phyloP scores from a whole-genome alignment of 2,113 vertebrate species.

The Oncorhynchus clarkii region DNA sequence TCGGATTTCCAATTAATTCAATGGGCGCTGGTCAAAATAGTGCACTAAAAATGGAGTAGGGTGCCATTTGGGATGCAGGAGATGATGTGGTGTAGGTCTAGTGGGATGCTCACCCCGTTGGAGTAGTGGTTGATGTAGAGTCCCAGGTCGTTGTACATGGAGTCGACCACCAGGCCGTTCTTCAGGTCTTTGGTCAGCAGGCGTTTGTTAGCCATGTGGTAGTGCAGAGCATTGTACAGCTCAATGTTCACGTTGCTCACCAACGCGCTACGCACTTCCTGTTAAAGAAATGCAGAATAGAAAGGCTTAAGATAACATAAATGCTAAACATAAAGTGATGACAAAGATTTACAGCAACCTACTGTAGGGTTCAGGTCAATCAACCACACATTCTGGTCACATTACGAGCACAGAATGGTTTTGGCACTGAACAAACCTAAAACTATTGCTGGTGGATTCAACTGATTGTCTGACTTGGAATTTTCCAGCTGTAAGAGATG shows the following conservation, averaged over 20 bases:
- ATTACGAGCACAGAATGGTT: too few relatives aligned
- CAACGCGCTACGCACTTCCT: slow-evolving; percentile 81
- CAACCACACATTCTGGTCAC: neutral
- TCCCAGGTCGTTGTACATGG: slow-evolving; percentile 88
- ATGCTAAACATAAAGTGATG: too few relatives aligned
- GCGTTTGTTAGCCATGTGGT: slow-evolving; percentile 92
- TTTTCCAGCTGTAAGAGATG: too few relatives aligned
- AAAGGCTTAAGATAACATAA: neutral
- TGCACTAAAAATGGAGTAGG: too few relatives aligned
- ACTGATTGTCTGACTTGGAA: too few relatives aligned
- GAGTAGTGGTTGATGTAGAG: slow-evolving; percentile 92
- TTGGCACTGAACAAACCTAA: too few relatives aligned
- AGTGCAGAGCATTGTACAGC: slow-evolving; percentile 90
- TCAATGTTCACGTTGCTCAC: slow-evolving; percentile 95
- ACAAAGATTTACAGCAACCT: too few relatives aligned
- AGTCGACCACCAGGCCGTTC: slow-evolving; percentile 82
- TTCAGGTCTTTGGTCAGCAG: slow-evolving; percentile 93
- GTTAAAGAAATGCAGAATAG: slow-evolving; percentile 18
- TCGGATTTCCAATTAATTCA: neutral
- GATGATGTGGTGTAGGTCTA: too few relatives aligned
- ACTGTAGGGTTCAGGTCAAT: neutral
- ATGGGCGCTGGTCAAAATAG: too few relatives aligned
- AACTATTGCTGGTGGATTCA: too few relatives aligned
- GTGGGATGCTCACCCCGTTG: slow-evolving; percentile 84
- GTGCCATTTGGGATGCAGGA: too few relatives aligned